Evolutionary conservation across 2,113 vertebrate species (phyloP).

Genomic region (Proteles cristata): DNA sequence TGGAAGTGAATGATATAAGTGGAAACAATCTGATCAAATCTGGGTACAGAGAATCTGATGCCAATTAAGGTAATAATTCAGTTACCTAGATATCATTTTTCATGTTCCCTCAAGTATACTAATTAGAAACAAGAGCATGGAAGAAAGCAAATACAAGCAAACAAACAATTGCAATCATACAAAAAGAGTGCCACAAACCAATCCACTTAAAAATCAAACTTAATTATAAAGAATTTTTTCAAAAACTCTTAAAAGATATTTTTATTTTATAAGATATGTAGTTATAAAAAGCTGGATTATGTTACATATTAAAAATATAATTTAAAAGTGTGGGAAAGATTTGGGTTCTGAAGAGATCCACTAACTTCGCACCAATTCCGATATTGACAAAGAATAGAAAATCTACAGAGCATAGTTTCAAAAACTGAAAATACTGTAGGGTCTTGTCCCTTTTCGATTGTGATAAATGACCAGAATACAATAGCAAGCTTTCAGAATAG

Average conservation of each 20-base stretch:
- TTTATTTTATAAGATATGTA: not conserved
- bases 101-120: not conserved
- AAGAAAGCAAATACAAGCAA: not conserved
- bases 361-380: not conserved
- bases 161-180: not conserved
- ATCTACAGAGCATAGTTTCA: not conserved
- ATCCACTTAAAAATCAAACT: not conserved
- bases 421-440: not conserved
- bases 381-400: not conserved
- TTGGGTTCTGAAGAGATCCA: not conserved
- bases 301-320: not conserved
- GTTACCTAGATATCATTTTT: not conserved
- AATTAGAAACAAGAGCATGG: not conserved
- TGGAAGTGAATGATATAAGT: not conserved
- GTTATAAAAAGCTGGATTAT: not conserved
- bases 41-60: not conserved
- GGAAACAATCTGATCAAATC: not conserved
- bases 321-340: not conserved
- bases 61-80: not conserved
- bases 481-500: not conserved
- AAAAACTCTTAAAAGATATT: not conserved
- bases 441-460: not conserved
- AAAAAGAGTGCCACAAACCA: not conserved
- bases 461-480: not conserved
- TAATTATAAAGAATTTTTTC: not conserved